phyloP scores from a whole-genome alignment of 2,113 vertebrate genomes.

The Halcyon malimbica region DNA sequence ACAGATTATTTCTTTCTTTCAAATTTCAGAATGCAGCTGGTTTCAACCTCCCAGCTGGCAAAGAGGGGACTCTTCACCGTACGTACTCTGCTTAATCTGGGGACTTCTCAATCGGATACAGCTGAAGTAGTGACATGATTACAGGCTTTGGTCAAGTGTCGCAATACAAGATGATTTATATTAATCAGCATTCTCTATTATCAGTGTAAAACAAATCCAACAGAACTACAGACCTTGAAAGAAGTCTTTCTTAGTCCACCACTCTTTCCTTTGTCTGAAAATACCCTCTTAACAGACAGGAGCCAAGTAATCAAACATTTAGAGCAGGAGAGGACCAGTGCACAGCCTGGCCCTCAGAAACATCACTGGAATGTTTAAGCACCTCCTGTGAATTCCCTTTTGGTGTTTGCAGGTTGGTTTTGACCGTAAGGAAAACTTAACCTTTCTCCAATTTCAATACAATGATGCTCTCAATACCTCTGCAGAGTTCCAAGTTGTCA shows the following conservation, averaged over 20 bases:
- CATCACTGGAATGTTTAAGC: background rate
- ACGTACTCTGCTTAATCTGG: constrained; percentile 9
- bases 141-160: constrained; percentile 42
- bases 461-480: background rate
- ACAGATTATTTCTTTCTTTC: background rate
- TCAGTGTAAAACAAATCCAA: constrained; percentile 15
- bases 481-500: background rate
- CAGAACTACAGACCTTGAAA: background rate
- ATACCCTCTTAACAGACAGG: background rate
- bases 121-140: constrained; percentile 40
- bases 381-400: background rate
- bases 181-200: constrained; percentile 27
- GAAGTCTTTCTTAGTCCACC: background rate
- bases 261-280: background rate
- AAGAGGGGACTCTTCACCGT: background rate
- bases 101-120: constrained; percentile 28
- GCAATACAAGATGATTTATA: constrained; percentile 25
- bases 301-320: background rate
- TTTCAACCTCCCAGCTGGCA: constrained; percentile 34
- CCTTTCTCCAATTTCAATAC: background rate
- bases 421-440: background rate
- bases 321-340: background rate
- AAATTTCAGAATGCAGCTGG: constrained; percentile 25
- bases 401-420: background rate
- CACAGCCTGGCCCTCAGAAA: background rate